Base-by-base conservation (phyloP, 1,140 invertebrate species). In the Euwallacea similis region DNA sequence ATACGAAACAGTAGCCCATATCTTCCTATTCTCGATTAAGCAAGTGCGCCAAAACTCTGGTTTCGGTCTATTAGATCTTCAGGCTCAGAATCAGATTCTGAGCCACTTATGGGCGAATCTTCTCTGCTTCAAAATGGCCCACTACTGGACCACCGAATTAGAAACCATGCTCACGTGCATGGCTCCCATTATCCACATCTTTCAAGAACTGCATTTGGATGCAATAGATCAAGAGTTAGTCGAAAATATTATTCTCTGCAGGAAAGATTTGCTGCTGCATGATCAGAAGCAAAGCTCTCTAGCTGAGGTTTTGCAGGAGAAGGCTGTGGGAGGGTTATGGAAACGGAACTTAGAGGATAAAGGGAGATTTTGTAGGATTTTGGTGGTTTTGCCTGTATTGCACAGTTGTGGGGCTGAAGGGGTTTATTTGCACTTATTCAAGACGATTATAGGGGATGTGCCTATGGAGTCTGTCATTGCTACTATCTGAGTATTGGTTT, bases 231-330 rank as follows among this genome's bases (percentile, higher is more conserved):
- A 88, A 2, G 85, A 86, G 21, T 80, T 88, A 44, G 72, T 91
- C 15, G 88, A 91, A 81, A 88, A 87, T 2, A 80, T 91, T 10
- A 79, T 88, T 15, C 79, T 91, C 6, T 88, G 87, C 70, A 83
- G 88, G 64, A 84, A 83, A 75, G 88, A 81, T 69, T 69, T 81
- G 43, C 50, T 80, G 8, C 53, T 56, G 11, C 66, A 76, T 54
- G 65, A 66, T 41, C 15, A 41, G 0, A 73, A 73, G 53, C 76
- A 81, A 60, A 63, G 59, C 9, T 47, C 7, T 42, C 54, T 78
- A 7, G 75, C 75, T 7, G 66, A 66, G 43, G 67, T 64, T 60
- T 56, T 80, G 42, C 73, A 77, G 41, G 71, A 76, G 54, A 73
- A 69, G 42, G 62, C 74, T 42, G 58, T 80, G 15, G 74, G 78